Base-by-base conservation (phyloP, 2,113 vertebrate genomes). In the Mystacornis crossleyi region DNA sequence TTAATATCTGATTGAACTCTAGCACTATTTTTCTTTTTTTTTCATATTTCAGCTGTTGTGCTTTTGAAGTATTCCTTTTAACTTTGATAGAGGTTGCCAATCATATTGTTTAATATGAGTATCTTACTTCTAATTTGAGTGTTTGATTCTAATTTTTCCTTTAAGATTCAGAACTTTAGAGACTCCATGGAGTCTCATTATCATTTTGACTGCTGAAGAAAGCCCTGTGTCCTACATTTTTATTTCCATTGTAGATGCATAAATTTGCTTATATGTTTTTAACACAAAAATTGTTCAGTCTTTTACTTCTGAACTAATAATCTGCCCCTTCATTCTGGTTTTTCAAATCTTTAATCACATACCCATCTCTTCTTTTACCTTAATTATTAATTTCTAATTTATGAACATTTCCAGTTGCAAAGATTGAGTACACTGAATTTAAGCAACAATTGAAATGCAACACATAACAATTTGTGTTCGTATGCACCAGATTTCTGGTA, bases 381-480 rank as follows among this genome's bases (percentile, higher is more conserved):
- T 58, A 16, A 40, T 74, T 50, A 65, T 20, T 87, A 28, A 8
- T 57, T 42, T 66, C 6, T 45, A 54, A 58, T 66, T 84, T 21
- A 34, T 45, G 1, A 62, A 57, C 2, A 25, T 6, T 66, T 89
- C 15, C 4, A 61, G 4, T 4, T 48, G 24, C n/a, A 90, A 74
- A 57, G 8, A 66, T 2, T 19, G 21, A 66, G 62, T 54, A 58
- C 29, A n/a, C 5, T 36, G 6, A 29, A 45, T 82, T 74, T 65
- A 47, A 65, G 12, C 0, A 1, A 23, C 0, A 0, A 21, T 16
- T 53, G 31, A 53, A 89, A 64, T 43, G 7, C 16, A 51, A 10
- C 14, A 34, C 1, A 9, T 14, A 12, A 18, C 18, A 42, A 14
- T 55, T 42, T 47, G 11, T 48, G 9, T 25, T 8, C 12, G 18